Base-by-base conservation (phyloP, 2,797 vertebrate species). In the Erpetoichthys calabaricus region DNA sequence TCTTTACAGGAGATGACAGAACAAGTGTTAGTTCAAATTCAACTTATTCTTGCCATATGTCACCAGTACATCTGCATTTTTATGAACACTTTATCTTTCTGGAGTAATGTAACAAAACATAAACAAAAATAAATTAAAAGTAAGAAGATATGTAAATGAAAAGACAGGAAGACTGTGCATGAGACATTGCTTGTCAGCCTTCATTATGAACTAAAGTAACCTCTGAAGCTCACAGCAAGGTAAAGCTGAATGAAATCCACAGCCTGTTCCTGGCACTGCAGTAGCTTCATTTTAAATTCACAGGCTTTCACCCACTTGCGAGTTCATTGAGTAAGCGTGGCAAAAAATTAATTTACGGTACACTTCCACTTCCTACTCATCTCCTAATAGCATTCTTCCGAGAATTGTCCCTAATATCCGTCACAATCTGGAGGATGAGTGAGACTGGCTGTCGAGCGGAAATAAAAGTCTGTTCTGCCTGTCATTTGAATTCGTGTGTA, bases 381-480 rank as follows among this genome's bases (percentile, higher is more conserved):
- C 64, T 60, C 57, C 59, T 63, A 64, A 69, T 70, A 62, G 63
- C 70, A 63, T 65, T 68, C 65, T 69, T 73, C 47, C 47, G 47
- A 7, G 7, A 49, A 3, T 49, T 49, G 7, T 49, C 66, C 68
- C 67, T 61, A 62, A 68, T 7, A 66, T 47, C 42, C 69, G 58
- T 66, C 68, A 63, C 67, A 60, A 58, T 57, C 60, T 59, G 61
- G 63, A 61, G 60, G 62, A 66, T 56, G 67, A 62, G 50, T 67
- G 61, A 59, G 60, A 58, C 56, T 72, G 57, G 60, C 58, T 62
- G 57, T 0, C 52, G 51, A n/a, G 47, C 59, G 57, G 66, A 61
- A 45, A 69, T 59, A 59, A 60, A 67, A 69, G 47, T 64, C 61
- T 64, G 67, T 72, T 68, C 70, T 73, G 72, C 64, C 62, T 65